A percentile compares a stretch with the other conserved stretches of the same genome.
These are phyloP conservation scores for Agrotis puta DNA, from an alignment of 2,888 invertebrate species.

Conservation along the genomic window DNA sequence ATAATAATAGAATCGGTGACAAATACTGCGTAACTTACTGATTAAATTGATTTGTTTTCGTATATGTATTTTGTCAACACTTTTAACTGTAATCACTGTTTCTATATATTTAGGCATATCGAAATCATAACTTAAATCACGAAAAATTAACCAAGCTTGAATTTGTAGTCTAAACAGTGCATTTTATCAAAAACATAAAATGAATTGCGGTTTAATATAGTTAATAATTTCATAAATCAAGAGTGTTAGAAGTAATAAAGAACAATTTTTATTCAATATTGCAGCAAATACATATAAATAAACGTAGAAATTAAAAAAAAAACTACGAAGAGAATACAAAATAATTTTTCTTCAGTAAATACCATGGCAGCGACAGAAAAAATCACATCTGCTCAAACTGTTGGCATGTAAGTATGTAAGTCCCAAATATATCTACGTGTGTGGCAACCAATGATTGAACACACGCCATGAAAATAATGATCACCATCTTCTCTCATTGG, in stretches of 20 bases:
- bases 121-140: neutral
- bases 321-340: too few relatives aligned
- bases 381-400: neutral
- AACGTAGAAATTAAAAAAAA: too few relatives aligned
- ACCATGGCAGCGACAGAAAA: neutral
- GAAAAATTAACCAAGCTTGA: neutral
- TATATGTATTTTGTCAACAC: slow-evolving; percentile 10
- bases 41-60: slow-evolving; percentile 17
- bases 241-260: too few relatives aligned
- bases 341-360: too few relatives aligned
- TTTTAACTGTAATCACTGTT: neutral
- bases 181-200: too few relatives aligned
- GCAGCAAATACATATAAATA: too few relatives aligned
- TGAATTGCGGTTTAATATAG: neutral
- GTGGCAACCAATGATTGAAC: slow-evolving; percentile 68
- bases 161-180: neutral
- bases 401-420: slow-evolving; percentile 5
- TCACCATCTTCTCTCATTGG: slow-evolving; percentile 37
- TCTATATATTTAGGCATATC: neutral
- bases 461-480: slow-evolving; percentile 56
- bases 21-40: slow-evolving; percentile 23
- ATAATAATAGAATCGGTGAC: slow-evolving; percentile 39
- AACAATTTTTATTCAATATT: too few relatives aligned
- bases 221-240: too few relatives aligned
- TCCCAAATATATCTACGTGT: slow-evolving; percentile 64